Conservation (phyloP, 1,140 invertebrate genomes). For the Hyles vespertilio region DNA sequence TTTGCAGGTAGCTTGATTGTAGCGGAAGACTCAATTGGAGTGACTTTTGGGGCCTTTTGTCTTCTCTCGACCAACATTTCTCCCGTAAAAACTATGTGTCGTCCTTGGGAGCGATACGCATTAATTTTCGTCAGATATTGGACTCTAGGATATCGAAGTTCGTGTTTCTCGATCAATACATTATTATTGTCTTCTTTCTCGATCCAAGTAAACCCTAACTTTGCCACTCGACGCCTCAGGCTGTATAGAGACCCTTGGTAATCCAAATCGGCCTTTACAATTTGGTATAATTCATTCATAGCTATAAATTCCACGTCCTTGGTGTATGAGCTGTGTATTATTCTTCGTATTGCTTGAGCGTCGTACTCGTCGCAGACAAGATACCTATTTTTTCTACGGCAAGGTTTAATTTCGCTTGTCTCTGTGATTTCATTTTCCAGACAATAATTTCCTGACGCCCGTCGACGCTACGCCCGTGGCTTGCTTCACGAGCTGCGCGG, state of each 20-base stretch:
- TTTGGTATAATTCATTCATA: constrained; percentile 15
- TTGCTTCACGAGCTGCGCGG: constrained; percentile 13
- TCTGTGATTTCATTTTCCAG: constrained; percentile 8
- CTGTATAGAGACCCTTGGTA: constrained; percentile 15
- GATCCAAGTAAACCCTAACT: constrained; percentile 19
- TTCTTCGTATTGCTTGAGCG: constrained; percentile 11
- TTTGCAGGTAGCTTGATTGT: constrained; percentile 22
- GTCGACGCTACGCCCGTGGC: constrained; percentile 15
- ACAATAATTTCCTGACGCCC: constrained; percentile 4
- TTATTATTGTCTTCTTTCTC: constrained; percentile 16
- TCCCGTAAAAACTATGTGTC: constrained; percentile 17
- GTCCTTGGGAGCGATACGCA: constrained; percentile 11
- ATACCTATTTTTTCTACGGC: constrained; percentile 3
- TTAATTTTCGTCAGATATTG: constrained; percentile 19
- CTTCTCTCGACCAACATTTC: constrained; percentile 15
- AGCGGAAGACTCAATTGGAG: constrained; percentile 9
- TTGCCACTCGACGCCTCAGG: constrained; percentile 10
- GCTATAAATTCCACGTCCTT: constrained; percentile 15
- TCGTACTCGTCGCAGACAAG: constrained; percentile 8
- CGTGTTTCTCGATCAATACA: constrained; percentile 21
- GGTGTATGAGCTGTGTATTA: constrained; percentile 17
- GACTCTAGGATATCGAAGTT: constrained; percentile 12
- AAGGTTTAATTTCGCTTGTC: constrained; percentile 6
- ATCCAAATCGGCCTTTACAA: constrained; percentile 16
- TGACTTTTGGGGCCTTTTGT: constrained; percentile 8